Percentiles rank a stretch among this genome's conserved stretches.
Evolutionary conservation across 1,140 invertebrate species (phyloP).

Genomic region (Dendrolimus punctatus): DNA sequence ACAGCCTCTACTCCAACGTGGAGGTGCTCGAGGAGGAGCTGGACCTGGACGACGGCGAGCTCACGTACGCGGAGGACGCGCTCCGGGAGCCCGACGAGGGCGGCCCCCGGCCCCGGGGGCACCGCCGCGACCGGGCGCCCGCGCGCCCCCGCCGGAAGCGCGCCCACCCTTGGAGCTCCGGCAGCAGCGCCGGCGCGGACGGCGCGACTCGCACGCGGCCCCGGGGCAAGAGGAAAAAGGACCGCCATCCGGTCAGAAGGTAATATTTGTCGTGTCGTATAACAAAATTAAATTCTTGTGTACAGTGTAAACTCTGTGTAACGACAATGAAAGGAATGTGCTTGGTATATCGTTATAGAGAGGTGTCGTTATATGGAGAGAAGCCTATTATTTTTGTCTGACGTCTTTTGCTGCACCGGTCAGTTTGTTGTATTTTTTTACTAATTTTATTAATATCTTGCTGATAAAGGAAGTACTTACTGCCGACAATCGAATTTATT

Average conservation of each 20-base stretch:
- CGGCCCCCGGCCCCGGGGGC: not conserved
- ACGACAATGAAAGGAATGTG: too few relatives aligned
- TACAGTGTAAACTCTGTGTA: too few relatives aligned
- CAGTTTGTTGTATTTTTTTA: too few relatives aligned
- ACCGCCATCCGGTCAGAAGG: not conserved
- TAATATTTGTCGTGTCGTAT: not conserved
- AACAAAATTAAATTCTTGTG: too few relatives aligned
- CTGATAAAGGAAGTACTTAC: too few relatives aligned
- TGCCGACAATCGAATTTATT: too few relatives aligned
- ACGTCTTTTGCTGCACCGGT: too few relatives aligned
- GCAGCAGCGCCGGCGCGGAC: conserved; percentile 15
- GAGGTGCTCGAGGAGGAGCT: conserved; percentile 32
- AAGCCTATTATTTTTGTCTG: too few relatives aligned
- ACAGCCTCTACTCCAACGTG: conserved; percentile 14
- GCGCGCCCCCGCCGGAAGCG: not conserved
- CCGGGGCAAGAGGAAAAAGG: not conserved
- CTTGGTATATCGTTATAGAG: too few relatives aligned
- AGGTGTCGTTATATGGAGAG: too few relatives aligned
- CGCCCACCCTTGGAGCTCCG: conserved; percentile 8
- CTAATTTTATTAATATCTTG: too few relatives aligned
- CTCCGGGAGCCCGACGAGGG: conserved; percentile 6
- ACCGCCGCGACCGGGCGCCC: not conserved
- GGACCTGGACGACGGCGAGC: conserved; percentile 31
- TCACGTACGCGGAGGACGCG: conserved; percentile 26
- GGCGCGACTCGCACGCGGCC: not conserved